Evolutionary conservation across 2,113 vertebrate genomes (phyloP), one percentile per base, ranked within the genome.

Genomic region (Platichthys stellatus): DNA sequence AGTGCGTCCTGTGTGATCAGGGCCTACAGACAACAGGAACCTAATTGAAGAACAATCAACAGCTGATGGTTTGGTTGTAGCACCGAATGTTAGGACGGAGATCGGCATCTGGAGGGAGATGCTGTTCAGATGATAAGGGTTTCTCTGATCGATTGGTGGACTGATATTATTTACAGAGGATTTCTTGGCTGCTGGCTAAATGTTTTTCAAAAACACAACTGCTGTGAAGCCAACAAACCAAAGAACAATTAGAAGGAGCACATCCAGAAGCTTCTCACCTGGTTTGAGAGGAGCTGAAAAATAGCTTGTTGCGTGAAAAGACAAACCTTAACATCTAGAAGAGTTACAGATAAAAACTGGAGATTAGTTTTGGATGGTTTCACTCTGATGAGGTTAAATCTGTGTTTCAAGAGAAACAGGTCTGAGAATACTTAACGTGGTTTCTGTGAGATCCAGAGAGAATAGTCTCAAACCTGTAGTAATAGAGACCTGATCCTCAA

Each of bases 21-120:
- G 35, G 35, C 45, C 15, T 57, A 53, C 51, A n/a, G 2, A 75
- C 31, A 23, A 31, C 15, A 23, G 8, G 54, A 74, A 62, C 35
- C 43, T 18, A 38, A 17, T 3, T 14, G 45, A 17, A 53, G 54
- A 47, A 45, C 70, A 66, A 26, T 38, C 18, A 18, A 20, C 18
- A 6, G 49, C 49, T 51, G 49, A 51, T 51, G 49, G 20, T 20
- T 23, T 18, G 28, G 56, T 18, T 15, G 70, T 76, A 81, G 80
- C 78, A 87, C 85, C 85, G 74, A 63, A 76, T 31, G 63, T 5
- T n/a, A 49, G 70, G 82, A 84, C 57, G 24, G 45, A 75, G 68
- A 76, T 57, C 49, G 6, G 18, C 49, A 20, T 38, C 65, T 63
- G 67, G 24, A 43, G 23, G 6, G 28, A 47, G 45, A 47, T 17